These are phyloP conservation scores for Chloroclysta siterata DNA, from an alignment of 2,888 invertebrate genomes.

Conservation along the genomic window DNA sequence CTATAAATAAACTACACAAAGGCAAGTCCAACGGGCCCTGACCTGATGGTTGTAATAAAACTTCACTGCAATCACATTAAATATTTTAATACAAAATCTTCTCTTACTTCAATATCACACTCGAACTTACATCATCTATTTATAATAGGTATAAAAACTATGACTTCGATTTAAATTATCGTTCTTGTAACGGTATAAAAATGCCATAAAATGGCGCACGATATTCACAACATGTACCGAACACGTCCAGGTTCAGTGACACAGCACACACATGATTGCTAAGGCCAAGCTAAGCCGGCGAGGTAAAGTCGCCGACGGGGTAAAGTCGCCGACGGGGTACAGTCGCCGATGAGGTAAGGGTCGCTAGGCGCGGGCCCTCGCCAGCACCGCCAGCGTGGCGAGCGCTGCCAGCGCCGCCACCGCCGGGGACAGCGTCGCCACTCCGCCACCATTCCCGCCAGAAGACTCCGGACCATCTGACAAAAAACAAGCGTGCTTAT, in stretches of 20 bases:
- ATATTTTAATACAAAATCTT: constrained; percentile 81
- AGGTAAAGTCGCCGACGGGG: neutral
- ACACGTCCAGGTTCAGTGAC: constrained; percentile 68
- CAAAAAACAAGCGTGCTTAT: constrained; percentile 43
- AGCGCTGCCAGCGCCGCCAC: constrained; percentile 46
- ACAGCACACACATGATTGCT: constrained; percentile 72
- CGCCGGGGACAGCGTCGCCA: constrained; percentile 43
- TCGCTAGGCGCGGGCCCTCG: constrained; percentile 45
- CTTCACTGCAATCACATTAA: constrained; percentile 56
- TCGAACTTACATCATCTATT: constrained; percentile 84
- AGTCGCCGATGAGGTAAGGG: constrained; percentile 1
- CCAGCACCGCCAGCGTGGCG: constrained; percentile 48
- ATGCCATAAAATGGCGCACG: constrained; percentile 71
- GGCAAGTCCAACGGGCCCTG: constrained; percentile 2
- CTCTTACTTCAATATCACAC: constrained; percentile 84
- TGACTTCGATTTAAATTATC: constrained; percentile 83
- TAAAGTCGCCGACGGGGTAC: neutral
- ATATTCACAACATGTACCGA: constrained; percentile 73
- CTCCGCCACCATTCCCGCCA: constrained; percentile 51
- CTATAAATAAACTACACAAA: constrained; percentile 23
- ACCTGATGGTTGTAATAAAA: constrained; percentile 39
- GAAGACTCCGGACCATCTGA: constrained; percentile 55
- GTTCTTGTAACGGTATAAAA: constrained; percentile 78
- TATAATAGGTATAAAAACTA: constrained; percentile 85
- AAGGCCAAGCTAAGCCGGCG: constrained; percentile 42